These are phyloP conservation scores for Lacerta agilis DNA, from an alignment of 2,797 vertebrate genomes.

Conservation along the genomic window DNA sequence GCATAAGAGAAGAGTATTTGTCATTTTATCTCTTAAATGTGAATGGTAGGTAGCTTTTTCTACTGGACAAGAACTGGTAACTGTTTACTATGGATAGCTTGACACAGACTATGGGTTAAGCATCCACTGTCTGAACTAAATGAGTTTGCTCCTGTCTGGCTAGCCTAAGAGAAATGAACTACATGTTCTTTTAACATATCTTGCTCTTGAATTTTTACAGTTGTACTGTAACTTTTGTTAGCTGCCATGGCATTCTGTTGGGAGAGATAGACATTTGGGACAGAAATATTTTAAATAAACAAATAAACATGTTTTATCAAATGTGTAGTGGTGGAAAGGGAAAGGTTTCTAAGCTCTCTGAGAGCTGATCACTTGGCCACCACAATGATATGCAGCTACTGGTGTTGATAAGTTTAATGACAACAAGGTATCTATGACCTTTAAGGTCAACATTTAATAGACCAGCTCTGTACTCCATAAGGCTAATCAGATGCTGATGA, in stretches of 20 bases:
- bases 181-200: not conserved
- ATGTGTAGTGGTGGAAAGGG: not conserved
- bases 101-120: not conserved
- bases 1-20: not conserved
- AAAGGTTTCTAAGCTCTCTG: constrained; percentile 9
- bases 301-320: not conserved
- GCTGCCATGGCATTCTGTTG: not conserved
- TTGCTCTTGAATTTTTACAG: not conserved
- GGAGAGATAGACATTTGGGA: not conserved
- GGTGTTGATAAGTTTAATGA: constrained; percentile 21
- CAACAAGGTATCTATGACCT: constrained; percentile 16
- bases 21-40: not conserved
- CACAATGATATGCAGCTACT: not conserved
- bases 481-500: constrained; percentile 23
- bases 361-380: constrained; percentile 1
- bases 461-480: constrained; percentile 6
- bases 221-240: not conserved
- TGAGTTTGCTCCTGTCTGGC: not conserved
- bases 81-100: not conserved
- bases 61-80: not conserved
- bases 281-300: not conserved
- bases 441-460: constrained; percentile 24
- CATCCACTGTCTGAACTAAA: not conserved
- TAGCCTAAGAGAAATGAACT: not conserved
- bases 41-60: not conserved